Conservation (phyloP, 2,888 invertebrate species). For the Ametastegia equiseti region DNA sequence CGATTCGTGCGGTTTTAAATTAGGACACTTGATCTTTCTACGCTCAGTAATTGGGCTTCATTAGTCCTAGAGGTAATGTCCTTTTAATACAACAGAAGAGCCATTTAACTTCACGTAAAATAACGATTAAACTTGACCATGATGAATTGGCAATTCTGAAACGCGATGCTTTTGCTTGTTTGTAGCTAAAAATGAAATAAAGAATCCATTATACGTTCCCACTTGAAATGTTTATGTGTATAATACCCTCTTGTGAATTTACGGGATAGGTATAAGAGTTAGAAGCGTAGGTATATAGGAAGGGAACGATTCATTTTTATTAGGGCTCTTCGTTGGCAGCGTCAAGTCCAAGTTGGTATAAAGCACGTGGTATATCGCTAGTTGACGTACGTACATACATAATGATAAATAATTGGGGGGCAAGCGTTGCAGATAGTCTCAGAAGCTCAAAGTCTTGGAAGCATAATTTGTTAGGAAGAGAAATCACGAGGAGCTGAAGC, state of each 20-base stretch:
- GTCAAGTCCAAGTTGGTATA: slow-evolving; percentile 16
- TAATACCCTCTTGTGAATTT: no score
- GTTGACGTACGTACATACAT: background rate
- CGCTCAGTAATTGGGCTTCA: background rate
- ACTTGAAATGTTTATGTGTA: background rate
- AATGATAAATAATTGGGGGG: slow-evolving; percentile 45
- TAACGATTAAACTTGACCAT: background rate
- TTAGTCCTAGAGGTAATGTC: background rate
- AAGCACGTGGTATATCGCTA: background rate
- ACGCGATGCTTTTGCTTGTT: background rate
- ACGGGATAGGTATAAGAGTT: background rate
- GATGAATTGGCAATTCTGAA: background rate
- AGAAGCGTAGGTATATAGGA: background rate
- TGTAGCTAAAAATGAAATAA: background rate
- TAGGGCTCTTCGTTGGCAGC: background rate
- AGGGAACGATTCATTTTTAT: slow-evolving; percentile 6
- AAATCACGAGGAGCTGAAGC: slow-evolving; percentile 38
- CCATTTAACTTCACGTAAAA: background rate
- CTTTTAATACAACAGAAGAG: background rate
- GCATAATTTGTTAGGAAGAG: slow-evolving; percentile 40
- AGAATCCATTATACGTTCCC: background rate
- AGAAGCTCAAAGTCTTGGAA: slow-evolving; percentile 21
- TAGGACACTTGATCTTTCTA: slow-evolving; percentile 1
- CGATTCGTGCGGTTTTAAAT: background rate
- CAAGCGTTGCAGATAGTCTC: slow-evolving; percentile 21